Base-by-base conservation (phyloP, 1,140 invertebrate species). In the Drosophila fuyamai region DNA sequence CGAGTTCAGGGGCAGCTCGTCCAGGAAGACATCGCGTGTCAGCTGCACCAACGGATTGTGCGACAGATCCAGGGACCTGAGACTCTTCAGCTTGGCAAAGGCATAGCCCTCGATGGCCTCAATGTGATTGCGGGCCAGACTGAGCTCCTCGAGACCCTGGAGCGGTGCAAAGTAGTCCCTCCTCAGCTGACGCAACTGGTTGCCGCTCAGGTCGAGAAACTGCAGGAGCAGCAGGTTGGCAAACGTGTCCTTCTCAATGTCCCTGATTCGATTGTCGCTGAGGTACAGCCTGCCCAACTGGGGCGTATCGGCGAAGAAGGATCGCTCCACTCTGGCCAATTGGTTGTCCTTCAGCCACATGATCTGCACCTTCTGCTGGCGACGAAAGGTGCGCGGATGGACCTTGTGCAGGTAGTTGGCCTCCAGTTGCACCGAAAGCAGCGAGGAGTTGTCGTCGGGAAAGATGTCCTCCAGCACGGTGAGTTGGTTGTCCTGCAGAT, bases 271-370 rank as follows among this genome's bases (percentile, higher is more conserved):
- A 93, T 98, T 98, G 81, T 98, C 96, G 55, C 95, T 97, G 58
- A 98, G 92, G 93, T 97, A 97, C 4, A 98, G 93, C 54, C 96
- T 94, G 83, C 97, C 95, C 46, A 97, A 95, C 40, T 95, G 93
- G 5, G 95, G 88, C 13, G 97, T 93, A 92, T 97, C 96, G 51
- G 94, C 94, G 84, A 97, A 97, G 46, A 97, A 89, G 7, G 95
- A 94, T 7, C 94, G 94, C 56, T 96, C 95, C 18, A 98, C 92
- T 59, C 95, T 93, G n/a, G 94, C 95, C 47, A 98, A 92, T 81
- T 95, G 95, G 91, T 98, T 98, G 92, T 97, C 95, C 35, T 96
- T 95, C 13, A 98, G 93, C 96, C 97, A 97, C 94, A 98, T 95
- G 63, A 97, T 97, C 92, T 97, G 95, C 13, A 97, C 95, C 68